These are phyloP conservation scores for Pachyrhynchus sulphureomaculatus DNA, from an alignment of 1,140 invertebrate genomes.

Conservation along the genomic window DNA sequence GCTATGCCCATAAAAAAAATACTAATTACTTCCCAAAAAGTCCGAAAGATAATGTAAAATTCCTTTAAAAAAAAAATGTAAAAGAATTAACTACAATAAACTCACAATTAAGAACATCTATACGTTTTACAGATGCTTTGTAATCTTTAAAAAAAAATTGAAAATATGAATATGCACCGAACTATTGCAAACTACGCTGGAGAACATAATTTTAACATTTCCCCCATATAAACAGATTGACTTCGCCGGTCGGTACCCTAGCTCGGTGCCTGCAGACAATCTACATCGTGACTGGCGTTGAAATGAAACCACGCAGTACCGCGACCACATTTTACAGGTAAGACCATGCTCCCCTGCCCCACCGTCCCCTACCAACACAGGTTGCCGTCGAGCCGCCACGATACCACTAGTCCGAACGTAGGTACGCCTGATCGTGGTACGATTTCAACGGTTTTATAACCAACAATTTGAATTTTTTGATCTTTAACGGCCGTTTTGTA, in stretches of 20 bases:
- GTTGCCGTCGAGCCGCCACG: slow-evolving; percentile 19
- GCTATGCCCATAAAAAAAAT: too few relatives aligned
- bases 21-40: too few relatives aligned
- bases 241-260: not conserved
- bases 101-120: too few relatives aligned
- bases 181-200: too few relatives aligned
- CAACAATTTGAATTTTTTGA: slow-evolving; percentile 21
- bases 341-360: slow-evolving; percentile 22
- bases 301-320: slow-evolving; percentile 34
- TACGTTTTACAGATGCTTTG: too few relatives aligned
- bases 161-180: too few relatives aligned
- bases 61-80: too few relatives aligned
- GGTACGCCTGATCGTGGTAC: slow-evolving; percentile 29
- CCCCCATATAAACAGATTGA: not conserved
- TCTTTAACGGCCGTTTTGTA: not conserved
- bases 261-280: slow-evolving; percentile 18
- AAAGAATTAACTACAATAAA: too few relatives aligned
- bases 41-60: too few relatives aligned
- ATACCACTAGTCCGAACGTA: slow-evolving; percentile 34
- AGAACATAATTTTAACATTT: not conserved
- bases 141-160: too few relatives aligned
- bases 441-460: slow-evolving; percentile 30
- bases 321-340: slow-evolving; percentile 34
- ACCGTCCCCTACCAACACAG: slow-evolving; percentile 22
- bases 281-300: slow-evolving; percentile 32